Percentiles rank a stretch among this genome's conserved stretches.
Conservation (phyloP, 2,113 vertebrate species). For the Petroica traversi region DNA sequence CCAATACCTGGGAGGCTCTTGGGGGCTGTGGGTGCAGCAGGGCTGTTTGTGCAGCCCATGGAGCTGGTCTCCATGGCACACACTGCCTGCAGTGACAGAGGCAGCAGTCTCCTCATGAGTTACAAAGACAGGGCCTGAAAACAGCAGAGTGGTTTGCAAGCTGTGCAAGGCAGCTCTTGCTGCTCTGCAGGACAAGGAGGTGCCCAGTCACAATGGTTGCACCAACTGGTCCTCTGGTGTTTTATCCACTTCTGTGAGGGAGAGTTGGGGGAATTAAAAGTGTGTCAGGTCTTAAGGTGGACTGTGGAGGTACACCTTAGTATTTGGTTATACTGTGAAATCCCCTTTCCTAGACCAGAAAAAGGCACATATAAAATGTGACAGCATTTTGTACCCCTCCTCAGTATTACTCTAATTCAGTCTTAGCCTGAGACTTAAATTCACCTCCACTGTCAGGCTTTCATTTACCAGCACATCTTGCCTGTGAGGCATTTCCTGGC, state of each 20-base stretch:
- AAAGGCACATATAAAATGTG: background rate
- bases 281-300: background rate
- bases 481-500: background rate
- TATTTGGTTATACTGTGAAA: background rate
- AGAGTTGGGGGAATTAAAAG: fast-evolving
- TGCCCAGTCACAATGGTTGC: background rate
- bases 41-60: background rate
- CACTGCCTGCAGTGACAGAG: background rate
- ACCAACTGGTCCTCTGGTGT: background rate
- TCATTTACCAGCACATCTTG: background rate
- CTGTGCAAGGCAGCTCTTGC: background rate
- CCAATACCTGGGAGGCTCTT: background rate
- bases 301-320: background rate
- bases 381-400: background rate
- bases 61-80: fast-evolving
- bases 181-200: background rate
- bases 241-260: background rate
- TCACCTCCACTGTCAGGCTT: background rate
- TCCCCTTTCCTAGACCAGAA: background rate
- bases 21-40: background rate
- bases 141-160: background rate
- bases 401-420: background rate
- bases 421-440: background rate
- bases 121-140: background rate
- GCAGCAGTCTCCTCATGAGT: fast-evolving